Percentiles rank a stretch among this genome's conserved stretches.
These are phyloP conservation scores for Euleptes europaea DNA, from an alignment of 2,113 vertebrate species.

Conservation along the genomic window DNA sequence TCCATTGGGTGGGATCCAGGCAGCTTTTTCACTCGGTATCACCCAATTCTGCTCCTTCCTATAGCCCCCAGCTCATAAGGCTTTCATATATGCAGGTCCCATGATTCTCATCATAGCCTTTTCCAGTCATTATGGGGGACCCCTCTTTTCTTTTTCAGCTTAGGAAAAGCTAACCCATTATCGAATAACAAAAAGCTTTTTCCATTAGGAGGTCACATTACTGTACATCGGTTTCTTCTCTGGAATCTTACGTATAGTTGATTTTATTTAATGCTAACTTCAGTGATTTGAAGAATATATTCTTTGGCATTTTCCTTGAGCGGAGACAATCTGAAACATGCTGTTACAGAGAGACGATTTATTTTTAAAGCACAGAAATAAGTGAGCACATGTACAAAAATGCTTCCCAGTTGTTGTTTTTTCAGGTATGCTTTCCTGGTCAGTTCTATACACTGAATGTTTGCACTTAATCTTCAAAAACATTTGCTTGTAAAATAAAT, in stretches of 20 bases:
- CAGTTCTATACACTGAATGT: constrained; percentile 45
- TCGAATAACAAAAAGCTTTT: neutral
- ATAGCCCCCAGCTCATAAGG: too few relatives aligned
- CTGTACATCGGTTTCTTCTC: neutral
- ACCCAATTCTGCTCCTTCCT: too few relatives aligned
- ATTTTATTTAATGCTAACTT: neutral
- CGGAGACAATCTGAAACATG: constrained; percentile 30
- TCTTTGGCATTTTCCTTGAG: neutral
- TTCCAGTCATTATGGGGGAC: too few relatives aligned
- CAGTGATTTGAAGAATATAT: neutral
- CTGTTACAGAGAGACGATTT: neutral
- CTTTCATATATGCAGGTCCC: too few relatives aligned
- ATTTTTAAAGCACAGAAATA: constrained; percentile 5
- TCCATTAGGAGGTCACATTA: neutral
- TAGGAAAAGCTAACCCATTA: too few relatives aligned
- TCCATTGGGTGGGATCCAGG: neutral
- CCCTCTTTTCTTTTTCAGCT: too few relatives aligned
- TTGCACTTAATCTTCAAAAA: constrained; percentile 55
- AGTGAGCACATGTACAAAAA: neutral
- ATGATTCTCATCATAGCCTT: too few relatives aligned
- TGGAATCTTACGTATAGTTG: neutral
- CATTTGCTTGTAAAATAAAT: constrained; percentile 52
- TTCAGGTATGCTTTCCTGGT: constrained; percentile 46
- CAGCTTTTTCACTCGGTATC: too few relatives aligned
- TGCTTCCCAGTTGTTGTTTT: constrained; percentile 6